Evolutionary conservation across 2,113 vertebrate genomes (phyloP).

Genomic region (Chauna torquata): DNA sequence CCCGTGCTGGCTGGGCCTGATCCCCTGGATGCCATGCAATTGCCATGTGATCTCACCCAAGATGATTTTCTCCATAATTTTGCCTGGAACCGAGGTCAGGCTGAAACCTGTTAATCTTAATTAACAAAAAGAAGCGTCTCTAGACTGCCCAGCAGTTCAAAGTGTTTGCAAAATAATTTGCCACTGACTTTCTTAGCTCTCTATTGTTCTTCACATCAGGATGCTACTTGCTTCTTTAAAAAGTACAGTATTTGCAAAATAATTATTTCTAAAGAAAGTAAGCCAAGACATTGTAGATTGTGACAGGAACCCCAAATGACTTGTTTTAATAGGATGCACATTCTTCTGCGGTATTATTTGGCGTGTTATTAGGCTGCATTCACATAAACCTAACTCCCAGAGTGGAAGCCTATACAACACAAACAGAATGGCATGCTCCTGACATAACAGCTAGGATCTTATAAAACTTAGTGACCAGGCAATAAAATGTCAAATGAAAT

Average conservation of each 20-base stretch:
- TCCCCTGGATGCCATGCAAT: too few relatives aligned
- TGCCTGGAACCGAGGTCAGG: too few relatives aligned
- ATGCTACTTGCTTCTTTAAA: neutral
- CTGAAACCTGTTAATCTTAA: too few relatives aligned
- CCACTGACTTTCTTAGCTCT: slow-evolving; percentile 1
- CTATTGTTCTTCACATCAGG: neutral
- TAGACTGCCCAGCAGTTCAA: neutral
- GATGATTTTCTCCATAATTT: too few relatives aligned
- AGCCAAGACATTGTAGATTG: neutral
- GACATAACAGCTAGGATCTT: neutral
- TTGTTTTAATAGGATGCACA: accelerated
- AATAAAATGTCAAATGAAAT: neutral
- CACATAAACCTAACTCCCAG: neutral
- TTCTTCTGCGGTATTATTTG: neutral
- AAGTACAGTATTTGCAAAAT: neutral
- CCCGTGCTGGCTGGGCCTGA: too few relatives aligned
- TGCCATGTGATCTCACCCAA: too few relatives aligned
- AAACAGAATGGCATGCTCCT: neutral
- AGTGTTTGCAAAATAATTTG: neutral
- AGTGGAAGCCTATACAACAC: neutral
- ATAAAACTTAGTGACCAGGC: neutral
- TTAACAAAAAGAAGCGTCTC: neutral
- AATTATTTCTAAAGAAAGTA: neutral
- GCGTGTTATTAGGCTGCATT: neutral
- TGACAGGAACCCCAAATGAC: neutral